Evolutionary conservation across 2,113 vertebrate genomes (phyloP).

Genomic region (Otus sunia): DNA sequence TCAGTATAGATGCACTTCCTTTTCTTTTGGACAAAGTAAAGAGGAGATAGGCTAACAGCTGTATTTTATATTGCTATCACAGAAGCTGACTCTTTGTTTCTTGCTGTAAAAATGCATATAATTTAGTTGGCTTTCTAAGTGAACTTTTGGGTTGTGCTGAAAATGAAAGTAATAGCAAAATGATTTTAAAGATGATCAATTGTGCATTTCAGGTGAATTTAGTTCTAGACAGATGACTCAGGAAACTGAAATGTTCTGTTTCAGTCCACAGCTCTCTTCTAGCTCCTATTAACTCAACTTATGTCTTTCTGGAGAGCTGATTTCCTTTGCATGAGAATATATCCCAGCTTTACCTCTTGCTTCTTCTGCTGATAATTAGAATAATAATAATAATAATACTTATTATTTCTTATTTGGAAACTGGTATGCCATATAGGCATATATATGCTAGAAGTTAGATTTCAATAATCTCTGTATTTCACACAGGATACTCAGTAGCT

Average conservation of each 20-base stretch:
- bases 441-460: neutral
- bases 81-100: neutral
- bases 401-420: neutral
- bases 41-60: neutral
- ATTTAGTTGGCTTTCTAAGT: neutral
- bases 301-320: neutral
- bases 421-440: neutral
- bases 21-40: neutral
- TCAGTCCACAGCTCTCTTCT: neutral
- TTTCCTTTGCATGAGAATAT: neutral
- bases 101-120: neutral
- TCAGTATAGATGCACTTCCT: neutral
- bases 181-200: neutral
- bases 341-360: neutral
- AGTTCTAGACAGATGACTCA: neutral
- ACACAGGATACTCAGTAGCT: neutral
- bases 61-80: neutral
- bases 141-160: neutral
- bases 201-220: neutral
- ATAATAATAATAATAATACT: neutral
- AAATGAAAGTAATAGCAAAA: neutral
- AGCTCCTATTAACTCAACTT: neutral
- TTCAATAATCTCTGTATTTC: neutral
- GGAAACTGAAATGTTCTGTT: neutral
- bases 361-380: neutral